Base-by-base conservation (phyloP, 1,140 invertebrate genomes). In the Spodoptera frugiperda region DNA sequence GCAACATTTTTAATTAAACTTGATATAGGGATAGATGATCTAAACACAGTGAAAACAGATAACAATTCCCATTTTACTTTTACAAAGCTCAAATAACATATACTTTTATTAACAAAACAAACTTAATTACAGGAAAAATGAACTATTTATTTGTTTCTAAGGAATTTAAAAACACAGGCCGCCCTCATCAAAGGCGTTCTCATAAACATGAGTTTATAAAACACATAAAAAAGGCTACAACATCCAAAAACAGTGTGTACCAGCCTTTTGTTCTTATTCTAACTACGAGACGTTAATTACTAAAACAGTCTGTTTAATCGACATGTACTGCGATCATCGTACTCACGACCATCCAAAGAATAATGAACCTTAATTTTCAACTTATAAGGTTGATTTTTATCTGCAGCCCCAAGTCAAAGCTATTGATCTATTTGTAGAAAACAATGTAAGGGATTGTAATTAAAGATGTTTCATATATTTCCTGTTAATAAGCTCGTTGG, bases 351-450 rank as follows among this genome's bases (percentile, higher is more conserved):
- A 21, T 15, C 12, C 11, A 51, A 30, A 5, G n/a, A 76, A 71
- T 55, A 71, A 71, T 72, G 5, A 14, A 65, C 65, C 33, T 63
- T 77, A 54, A 33, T 0, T 6, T 17, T 0, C 12, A 71, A 3
- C 9, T 3, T 0, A 6, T 71, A 80, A 33, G 57, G 76, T 65
- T 61, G 0, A 51, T 54, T 75, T 77, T 57, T n/a, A 30, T 54
- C 55, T 15, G 61, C 10, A n/a, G 73, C 77, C 55, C 67, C 63
- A 80, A 78, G 73, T 72, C 30, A 54, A 57, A 63, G 57, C 68
- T 78, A 80, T 83, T 53, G 80, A 85, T 83, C 80, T 83, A 83
- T 83, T 84, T 83, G 83, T 65, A 82, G 75, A 48, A 67, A 80
- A 81, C 76, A 70, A 77, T 77, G 72, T 57, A 68, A 48, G 65